Evolutionary conservation across 2,113 vertebrate genomes (phyloP).

Genomic region (Lepidothrix coronata): DNA sequence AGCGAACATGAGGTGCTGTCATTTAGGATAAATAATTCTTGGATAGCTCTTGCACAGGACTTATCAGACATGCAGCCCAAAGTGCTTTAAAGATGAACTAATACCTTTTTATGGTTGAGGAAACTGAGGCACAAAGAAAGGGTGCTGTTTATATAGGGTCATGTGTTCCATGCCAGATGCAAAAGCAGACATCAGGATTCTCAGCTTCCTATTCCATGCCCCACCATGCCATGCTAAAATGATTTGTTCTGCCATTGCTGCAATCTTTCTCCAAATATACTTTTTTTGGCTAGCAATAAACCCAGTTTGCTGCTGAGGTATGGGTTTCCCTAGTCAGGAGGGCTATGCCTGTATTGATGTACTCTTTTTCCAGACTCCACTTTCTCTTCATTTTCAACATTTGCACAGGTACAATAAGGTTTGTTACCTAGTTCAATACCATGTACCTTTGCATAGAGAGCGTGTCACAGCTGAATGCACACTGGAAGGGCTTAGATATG

Average conservation of each 20-base stretch:
- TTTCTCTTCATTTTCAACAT: conserved; percentile 3
- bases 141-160: background rate
- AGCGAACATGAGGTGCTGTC: background rate
- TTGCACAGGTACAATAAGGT: background rate
- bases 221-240: background rate
- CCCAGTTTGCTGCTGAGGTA: background rate
- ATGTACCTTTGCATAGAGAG: background rate
- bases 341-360: background rate
- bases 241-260: conserved; percentile 6
- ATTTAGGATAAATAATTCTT: conserved; percentile 22
- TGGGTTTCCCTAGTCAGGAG: background rate
- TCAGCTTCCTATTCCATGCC: background rate
- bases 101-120: background rate
- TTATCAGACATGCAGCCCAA: background rate
- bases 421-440: background rate
- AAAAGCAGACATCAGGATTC: background rate
- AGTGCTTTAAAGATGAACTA: background rate
- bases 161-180: background rate
- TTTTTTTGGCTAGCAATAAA: background rate
- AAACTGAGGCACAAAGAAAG: conserved; percentile 41
- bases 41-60: background rate
- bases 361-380: background rate
- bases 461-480: conserved; percentile 9
- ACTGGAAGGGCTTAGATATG: background rate
- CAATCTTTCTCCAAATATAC: background rate